These are phyloP conservation scores for Exaiptasia diaphana DNA, from an alignment of 64 coral and sea anemone species.

Conservation along the genomic window DNA sequence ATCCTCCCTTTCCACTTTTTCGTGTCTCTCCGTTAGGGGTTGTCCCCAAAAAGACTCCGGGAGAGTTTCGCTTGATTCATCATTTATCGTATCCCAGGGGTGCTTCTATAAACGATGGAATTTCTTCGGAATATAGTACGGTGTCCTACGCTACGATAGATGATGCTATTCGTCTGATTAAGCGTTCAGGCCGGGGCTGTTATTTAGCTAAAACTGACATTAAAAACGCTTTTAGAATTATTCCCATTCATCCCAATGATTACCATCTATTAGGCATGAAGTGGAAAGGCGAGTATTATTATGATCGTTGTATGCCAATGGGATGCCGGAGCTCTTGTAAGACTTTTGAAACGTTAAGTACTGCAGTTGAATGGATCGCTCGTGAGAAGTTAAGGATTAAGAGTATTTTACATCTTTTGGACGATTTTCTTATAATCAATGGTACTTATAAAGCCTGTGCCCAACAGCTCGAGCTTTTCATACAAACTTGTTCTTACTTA, in stretches of 20 bases:
- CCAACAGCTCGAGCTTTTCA: not conserved
- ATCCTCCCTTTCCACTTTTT: slow-evolving; percentile 15
- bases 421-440: slow-evolving; percentile 29
- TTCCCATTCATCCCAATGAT: slow-evolving; percentile 25
- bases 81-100: slow-evolving; percentile 26
- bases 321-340: not conserved
- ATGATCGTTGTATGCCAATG: slow-evolving; percentile 32
- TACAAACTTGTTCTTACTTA: slow-evolving; percentile 13
- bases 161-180: slow-evolving; percentile 7
- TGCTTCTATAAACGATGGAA: slow-evolving; percentile 35
- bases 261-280: slow-evolving; percentile 21
- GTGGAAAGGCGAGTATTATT: slow-evolving; percentile 20
- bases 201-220: slow-evolving; percentile 50
- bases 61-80: slow-evolving; percentile 42
- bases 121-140: not conserved
- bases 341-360: slow-evolving; percentile 45
- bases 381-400: slow-evolving; percentile 26
- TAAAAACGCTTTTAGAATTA: slow-evolving; percentile 49
- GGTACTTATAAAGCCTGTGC: not conserved
- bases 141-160: slow-evolving; percentile 15
- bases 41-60: slow-evolving; percentile 26
- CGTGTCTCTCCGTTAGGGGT: slow-evolving; percentile 10
- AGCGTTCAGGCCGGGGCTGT: not conserved
- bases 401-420: slow-evolving; percentile 24
- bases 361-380: slow-evolving; percentile 53